Evolutionary conservation across 2,113 vertebrate species (phyloP).

Genomic region (Ploceus nigricollis): DNA sequence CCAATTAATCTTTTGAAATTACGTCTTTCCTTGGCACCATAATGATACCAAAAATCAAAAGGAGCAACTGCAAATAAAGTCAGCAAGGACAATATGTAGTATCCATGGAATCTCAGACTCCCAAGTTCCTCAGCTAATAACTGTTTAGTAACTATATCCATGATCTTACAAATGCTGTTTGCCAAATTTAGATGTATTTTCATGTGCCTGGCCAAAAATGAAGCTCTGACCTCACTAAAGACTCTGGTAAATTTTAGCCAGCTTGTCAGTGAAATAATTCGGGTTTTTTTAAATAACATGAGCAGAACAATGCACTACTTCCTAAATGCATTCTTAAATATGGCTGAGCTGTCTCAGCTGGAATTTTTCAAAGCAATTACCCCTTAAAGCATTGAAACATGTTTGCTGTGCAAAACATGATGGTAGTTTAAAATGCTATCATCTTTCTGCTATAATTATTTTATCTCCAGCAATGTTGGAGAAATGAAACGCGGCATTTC

Average conservation of each 20-base stretch:
- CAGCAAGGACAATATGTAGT: not conserved
- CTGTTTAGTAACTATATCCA: not conserved
- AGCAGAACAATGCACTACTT: not conserved
- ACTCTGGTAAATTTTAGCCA: not conserved
- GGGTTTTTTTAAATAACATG: rapidly evolving
- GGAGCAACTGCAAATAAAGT: not conserved
- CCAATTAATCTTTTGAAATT: not conserved
- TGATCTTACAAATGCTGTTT: not conserved
- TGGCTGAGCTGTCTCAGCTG: not conserved
- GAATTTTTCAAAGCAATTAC: slow-evolving; percentile 21
- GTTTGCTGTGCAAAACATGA: not conserved
- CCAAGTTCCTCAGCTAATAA: not conserved
- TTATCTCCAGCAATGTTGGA: not conserved
- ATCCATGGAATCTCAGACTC: not conserved
- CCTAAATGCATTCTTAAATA: not conserved
- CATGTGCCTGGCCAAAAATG: not conserved
- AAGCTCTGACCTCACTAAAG: not conserved
- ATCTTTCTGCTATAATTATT: not conserved
- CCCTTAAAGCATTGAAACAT: not conserved
- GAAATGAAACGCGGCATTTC: not conserved
- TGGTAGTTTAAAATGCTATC: slow-evolving; percentile 8
- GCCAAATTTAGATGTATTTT: not conserved
- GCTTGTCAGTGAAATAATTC: not conserved
- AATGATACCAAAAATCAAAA: not conserved
- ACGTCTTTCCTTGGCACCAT: not conserved